phyloP scores from a whole-genome alignment of 2,888 invertebrate genomes.

The Mesochorus sp. region DNA sequence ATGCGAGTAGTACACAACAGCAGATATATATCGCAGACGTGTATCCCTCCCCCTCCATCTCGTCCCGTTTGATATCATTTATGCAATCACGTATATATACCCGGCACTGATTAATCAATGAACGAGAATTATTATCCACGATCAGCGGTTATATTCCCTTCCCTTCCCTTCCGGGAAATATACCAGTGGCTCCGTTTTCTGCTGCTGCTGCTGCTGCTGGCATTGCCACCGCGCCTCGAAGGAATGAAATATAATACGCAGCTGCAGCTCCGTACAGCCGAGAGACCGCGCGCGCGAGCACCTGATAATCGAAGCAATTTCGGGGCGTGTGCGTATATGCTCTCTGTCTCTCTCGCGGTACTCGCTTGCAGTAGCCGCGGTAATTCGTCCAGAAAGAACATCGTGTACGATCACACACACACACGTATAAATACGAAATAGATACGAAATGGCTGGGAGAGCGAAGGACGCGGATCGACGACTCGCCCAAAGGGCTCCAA shows the following conservation, averaged over 20 bases:
- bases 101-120: constrained; percentile 53
- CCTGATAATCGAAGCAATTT: constrained; percentile 64
- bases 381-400: constrained; percentile 34
- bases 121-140: constrained; percentile 42
- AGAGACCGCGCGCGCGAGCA: constrained; percentile 45
- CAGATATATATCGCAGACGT: too few relatives aligned
- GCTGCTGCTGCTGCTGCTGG: neutral
- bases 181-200: neutral
- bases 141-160: constrained; percentile 36
- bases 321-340: constrained; percentile 53
- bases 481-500: too few relatives aligned
- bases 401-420: neutral
- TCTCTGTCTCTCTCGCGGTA: constrained; percentile 21
- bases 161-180: constrained; percentile 46
- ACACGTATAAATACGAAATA: neutral
- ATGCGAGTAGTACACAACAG: too few relatives aligned
- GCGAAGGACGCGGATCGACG: too few relatives aligned
- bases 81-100: constrained; percentile 22
- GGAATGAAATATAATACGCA: constrained; percentile 60
- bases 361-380: constrained; percentile 11
- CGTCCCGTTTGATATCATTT: constrained; percentile 32
- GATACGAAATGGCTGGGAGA: too few relatives aligned
- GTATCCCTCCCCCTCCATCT: neutral
- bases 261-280: constrained; percentile 48
- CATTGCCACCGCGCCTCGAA: constrained; percentile 32